Evolutionary conservation across 2,888 invertebrate genomes (phyloP).

Genomic region (Timema podura): DNA sequence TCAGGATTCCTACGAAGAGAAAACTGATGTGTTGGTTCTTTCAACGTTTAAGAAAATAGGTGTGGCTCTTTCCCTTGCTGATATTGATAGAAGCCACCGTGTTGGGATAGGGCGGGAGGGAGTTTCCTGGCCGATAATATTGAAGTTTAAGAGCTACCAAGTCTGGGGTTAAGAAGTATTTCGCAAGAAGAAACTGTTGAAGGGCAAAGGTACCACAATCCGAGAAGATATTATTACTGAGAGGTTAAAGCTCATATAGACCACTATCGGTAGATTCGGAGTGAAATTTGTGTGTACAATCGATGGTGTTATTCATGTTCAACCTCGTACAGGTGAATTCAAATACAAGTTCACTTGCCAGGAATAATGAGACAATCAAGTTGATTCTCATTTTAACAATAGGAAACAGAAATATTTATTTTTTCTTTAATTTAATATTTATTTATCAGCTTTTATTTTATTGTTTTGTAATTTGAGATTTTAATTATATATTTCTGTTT

Average conservation of each 20-base stretch:
- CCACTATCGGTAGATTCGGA: background rate
- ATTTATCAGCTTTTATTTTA: too few relatives aligned
- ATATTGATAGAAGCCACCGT: background rate
- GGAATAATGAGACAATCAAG: too few relatives aligned
- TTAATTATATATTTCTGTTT: too few relatives aligned
- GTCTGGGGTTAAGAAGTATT: background rate
- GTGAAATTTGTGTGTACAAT: background rate
- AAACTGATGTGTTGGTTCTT: background rate
- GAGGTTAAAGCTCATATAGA: background rate
- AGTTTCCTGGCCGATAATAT: background rate
- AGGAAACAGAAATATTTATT: too few relatives aligned
- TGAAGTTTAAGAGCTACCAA: background rate
- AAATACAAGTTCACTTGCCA: too few relatives aligned
- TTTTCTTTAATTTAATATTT: too few relatives aligned
- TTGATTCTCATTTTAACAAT: too few relatives aligned
- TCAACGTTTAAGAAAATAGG: background rate
- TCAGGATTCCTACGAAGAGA: background rate
- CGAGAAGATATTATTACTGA: background rate
- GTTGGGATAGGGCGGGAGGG: background rate
- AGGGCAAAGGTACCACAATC: background rate
- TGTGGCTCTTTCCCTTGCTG: background rate
- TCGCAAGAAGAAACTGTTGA: background rate
- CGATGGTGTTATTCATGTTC: background rate
- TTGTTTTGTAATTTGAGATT: too few relatives aligned
- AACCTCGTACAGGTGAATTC: background rate